Conservation (phyloP, 2,797 vertebrate species). For the Sebastes itinus region DNA sequence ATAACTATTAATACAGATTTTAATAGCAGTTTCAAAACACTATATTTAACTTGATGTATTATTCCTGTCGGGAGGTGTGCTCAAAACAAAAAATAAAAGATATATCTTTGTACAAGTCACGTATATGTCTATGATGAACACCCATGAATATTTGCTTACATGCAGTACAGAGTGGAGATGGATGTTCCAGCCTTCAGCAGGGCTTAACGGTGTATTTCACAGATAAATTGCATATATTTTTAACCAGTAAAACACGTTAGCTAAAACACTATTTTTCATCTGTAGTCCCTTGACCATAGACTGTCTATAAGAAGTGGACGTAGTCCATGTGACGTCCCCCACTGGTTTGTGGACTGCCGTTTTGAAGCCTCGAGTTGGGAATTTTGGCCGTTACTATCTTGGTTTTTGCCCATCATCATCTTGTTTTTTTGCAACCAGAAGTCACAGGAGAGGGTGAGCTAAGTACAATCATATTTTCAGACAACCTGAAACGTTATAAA, state of each 20-base stretch:
- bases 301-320: not conserved
- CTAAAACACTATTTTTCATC: not conserved
- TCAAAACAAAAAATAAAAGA: not conserved
- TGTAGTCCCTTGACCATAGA: not conserved
- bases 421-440: not conserved
- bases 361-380: too few relatives aligned
- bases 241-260: not conserved
- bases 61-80: not conserved
- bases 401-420: too few relatives aligned
- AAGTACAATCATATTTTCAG: not conserved
- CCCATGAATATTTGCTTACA: not conserved
- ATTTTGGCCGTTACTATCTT: too few relatives aligned
- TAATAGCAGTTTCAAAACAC: not conserved
- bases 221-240: not conserved
- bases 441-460: not conserved
- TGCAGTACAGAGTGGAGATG: not conserved
- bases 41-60: not conserved
- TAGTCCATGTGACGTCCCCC: not conserved
- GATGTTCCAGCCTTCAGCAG: not conserved
- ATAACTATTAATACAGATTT: not conserved
- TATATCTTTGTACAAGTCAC: not conserved
- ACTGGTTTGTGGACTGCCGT: not conserved
- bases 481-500: accelerated
- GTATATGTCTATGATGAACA: not conserved
- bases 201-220: not conserved